Evolutionary conservation across 2,888 invertebrate genomes (phyloP), one percentile per base, ranked within the genome.

Genomic region (Lycocerus yunnanus): DNA sequence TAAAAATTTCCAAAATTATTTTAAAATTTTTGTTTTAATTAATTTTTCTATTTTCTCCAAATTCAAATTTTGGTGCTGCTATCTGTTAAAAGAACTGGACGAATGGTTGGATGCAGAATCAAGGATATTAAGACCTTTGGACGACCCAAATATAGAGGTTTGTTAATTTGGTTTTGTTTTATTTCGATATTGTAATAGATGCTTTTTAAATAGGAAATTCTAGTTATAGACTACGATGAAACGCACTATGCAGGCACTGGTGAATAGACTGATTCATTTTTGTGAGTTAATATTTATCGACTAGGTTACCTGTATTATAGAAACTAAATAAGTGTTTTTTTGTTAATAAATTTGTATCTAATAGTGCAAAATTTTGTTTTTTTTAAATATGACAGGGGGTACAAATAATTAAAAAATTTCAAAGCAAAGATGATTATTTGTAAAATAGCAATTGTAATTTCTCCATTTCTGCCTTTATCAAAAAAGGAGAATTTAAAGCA

Each of bases 141-240:
- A 95, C 21, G 93, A n/a, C n/a, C n/a, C 94, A 88, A 91, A 94
- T 18, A 88, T 95, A 11, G 93, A 93, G 88, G 93, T 91, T 89
- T 82, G 82, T 73, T 65, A 66, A 18, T 68, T 11, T 27, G 18
- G 18, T 18, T 18, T 21, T 21, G 13, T 6, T 43, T 6, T 43
- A n/a, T n/a, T n/a, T 6, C 1, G 4, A 43, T n/a, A 13, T 13
- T 27, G n/a, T 6, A 1, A n/a, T 1, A 43, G 4, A 43, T n/a
- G n/a, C 1, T 43, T 43, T 43, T 5, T 43, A n/a, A n/a, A n/a
- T 61, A 68, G 61, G 83, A 89, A 84, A 63, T 63, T 63, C 11
- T 63, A 13, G n/a, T 1, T 8, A 18, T 20, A 63, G n/a, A n/a
- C n/a, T n/a, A 13, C 11, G 61, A 63, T 9, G 61, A 18, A n/a